Conservation (phyloP, 2,888 invertebrate species). For the Harpalus rufipes region DNA sequence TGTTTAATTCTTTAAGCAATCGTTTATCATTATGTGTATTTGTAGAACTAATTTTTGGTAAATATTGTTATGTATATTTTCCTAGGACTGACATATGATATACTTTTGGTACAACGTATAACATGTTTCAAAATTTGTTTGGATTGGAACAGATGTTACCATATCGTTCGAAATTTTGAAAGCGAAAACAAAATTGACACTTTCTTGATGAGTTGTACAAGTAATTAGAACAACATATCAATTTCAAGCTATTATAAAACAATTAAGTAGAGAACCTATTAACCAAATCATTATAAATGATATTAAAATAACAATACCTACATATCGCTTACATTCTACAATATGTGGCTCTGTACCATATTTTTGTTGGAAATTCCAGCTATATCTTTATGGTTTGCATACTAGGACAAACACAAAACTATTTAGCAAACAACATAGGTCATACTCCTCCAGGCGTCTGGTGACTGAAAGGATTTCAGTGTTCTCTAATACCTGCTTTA, state of each 20-base stretch:
- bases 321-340: background rate
- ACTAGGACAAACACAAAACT: background rate
- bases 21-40: background rate
- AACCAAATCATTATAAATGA: background rate
- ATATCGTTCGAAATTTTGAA: background rate
- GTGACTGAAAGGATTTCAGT: conserved; percentile 63
- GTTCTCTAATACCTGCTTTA: conserved; percentile 60
- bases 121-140: conserved; percentile 2
- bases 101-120: background rate
- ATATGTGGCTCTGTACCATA: background rate
- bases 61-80: background rate
- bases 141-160: background rate
- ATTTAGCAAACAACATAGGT: background rate
- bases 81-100: background rate
- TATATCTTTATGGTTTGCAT: background rate
- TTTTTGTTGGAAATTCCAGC: background rate
- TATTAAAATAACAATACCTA: background rate
- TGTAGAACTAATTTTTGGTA: background rate
- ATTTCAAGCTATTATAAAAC: background rate
- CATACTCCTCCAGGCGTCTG: conserved; percentile 4
- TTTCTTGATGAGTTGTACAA: background rate
- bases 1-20: background rate
- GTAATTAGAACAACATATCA: background rate
- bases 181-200: background rate
- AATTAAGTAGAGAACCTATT: background rate